Conservation (phyloP, 2,888 invertebrate genomes). For the Drosophila nigricruria region DNA sequence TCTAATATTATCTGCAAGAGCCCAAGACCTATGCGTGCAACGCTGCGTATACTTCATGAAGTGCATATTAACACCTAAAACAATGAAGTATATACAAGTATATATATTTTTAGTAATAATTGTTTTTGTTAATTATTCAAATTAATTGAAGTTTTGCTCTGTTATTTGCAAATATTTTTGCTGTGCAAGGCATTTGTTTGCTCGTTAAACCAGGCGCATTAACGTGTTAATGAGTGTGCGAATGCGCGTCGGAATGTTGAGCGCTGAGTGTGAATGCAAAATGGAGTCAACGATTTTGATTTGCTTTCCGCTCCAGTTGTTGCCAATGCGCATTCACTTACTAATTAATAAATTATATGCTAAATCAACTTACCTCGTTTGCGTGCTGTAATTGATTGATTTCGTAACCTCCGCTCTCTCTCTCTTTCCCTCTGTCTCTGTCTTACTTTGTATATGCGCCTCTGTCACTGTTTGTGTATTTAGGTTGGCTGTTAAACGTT, state of each 20-base stretch:
- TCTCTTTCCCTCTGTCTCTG: not conserved
- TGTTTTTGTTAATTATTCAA: not conserved
- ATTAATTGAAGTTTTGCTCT: slow-evolving; percentile 6
- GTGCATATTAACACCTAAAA: not conserved
- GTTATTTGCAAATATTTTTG: not conserved
- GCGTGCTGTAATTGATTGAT: slow-evolving; percentile 64
- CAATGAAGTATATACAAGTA: not conserved
- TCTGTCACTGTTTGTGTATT: slow-evolving; percentile 20
- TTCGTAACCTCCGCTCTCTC: slow-evolving; percentile 5
- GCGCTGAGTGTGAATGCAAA: slow-evolving; percentile 6
- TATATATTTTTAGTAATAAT: not conserved
- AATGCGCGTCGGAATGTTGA: not conserved
- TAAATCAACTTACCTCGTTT: slow-evolving; percentile 67
- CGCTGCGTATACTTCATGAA: slow-evolving; percentile 6
- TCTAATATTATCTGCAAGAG: not conserved
- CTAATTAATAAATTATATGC: slow-evolving; percentile 64
- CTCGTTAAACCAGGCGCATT: not conserved
- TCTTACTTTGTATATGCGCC: not conserved
- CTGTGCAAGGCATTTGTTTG: not conserved
- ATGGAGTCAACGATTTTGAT: slow-evolving; percentile 30
- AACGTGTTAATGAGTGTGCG: slow-evolving; percentile 2
- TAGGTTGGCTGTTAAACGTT: slow-evolving; percentile 14
- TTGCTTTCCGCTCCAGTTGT: slow-evolving; percentile 50
- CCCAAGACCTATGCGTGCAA: not conserved
- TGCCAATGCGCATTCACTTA: slow-evolving; percentile 37